Evolutionary conservation across 2,888 invertebrate genomes (phyloP).

Genomic region (Sinelater perroti): DNA sequence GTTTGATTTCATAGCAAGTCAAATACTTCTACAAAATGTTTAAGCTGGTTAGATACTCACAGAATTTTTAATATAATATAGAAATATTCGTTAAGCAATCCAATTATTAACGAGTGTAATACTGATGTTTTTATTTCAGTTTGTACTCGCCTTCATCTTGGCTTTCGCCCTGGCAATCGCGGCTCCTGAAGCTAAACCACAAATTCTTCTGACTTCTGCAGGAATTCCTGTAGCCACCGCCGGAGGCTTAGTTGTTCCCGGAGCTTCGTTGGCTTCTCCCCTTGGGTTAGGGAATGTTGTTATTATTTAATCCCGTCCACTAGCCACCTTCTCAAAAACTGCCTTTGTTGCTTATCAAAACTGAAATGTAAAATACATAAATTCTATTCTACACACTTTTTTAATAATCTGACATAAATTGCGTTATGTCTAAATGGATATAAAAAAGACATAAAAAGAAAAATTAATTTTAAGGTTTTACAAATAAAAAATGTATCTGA

Average conservation of each 20-base stretch:
- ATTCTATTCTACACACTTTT: too few relatives aligned
- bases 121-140: conserved; percentile 54
- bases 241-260: background rate
- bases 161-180: conserved; percentile 64
- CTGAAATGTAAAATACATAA: too few relatives aligned
- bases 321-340: too few relatives aligned
- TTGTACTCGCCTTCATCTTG: conserved; percentile 61
- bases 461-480: too few relatives aligned
- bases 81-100: background rate
- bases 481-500: too few relatives aligned
- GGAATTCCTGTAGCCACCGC: background rate
- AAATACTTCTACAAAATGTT: conserved; percentile 36
- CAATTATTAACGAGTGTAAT: too few relatives aligned
- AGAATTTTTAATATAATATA: too few relatives aligned
- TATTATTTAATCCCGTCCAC: background rate
- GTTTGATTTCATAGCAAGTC: background rate
- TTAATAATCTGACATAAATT: too few relatives aligned
- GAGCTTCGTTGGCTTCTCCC: background rate
- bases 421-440: too few relatives aligned
- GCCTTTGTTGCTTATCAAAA: too few relatives aligned
- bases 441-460: too few relatives aligned
- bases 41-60: conserved; percentile 36
- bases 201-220: background rate
- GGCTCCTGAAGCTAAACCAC: conserved; percentile 22
- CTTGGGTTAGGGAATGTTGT: background rate